Evolutionary conservation across 2,113 vertebrate genomes (phyloP).

Genomic region (Condylura cristata): DNA sequence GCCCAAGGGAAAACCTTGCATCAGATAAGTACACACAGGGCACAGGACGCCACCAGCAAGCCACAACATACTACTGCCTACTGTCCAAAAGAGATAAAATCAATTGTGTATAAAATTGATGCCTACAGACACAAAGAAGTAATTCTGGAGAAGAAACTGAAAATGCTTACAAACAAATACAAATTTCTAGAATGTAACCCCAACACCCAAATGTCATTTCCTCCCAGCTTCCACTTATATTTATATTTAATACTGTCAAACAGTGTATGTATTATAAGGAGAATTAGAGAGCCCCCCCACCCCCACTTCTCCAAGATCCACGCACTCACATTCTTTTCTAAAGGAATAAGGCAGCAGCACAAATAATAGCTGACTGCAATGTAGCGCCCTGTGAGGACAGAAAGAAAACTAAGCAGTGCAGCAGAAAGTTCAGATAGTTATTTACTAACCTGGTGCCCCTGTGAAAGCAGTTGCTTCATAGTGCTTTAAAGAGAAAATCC

Average conservation of each 20-base stretch:
- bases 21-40: background rate
- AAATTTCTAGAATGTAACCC: background rate
- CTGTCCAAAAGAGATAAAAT: background rate
- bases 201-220: background rate
- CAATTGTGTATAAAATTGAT: background rate
- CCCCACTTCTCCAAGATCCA: background rate
- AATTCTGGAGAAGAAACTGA: background rate
- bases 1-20: background rate
- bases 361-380: background rate
- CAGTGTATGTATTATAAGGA: background rate
- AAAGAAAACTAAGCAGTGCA: slow-evolving; percentile 21
- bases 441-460: slow-evolving; percentile 85
- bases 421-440: background rate
- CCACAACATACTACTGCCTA: background rate
- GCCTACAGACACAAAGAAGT: background rate
- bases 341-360: background rate
- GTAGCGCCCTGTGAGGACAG: background rate
- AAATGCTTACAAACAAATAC: background rate
- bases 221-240: background rate
- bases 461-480: slow-evolving; percentile 71
- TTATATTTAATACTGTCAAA: background rate
- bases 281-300: background rate
- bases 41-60: background rate
- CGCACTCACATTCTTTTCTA: background rate
- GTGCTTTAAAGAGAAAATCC: slow-evolving; percentile 1